Evolutionary conservation across 1,140 invertebrate genomes (phyloP), one percentile per base, ranked within the genome.

Genomic region (Bradynema listronoti): DNA sequence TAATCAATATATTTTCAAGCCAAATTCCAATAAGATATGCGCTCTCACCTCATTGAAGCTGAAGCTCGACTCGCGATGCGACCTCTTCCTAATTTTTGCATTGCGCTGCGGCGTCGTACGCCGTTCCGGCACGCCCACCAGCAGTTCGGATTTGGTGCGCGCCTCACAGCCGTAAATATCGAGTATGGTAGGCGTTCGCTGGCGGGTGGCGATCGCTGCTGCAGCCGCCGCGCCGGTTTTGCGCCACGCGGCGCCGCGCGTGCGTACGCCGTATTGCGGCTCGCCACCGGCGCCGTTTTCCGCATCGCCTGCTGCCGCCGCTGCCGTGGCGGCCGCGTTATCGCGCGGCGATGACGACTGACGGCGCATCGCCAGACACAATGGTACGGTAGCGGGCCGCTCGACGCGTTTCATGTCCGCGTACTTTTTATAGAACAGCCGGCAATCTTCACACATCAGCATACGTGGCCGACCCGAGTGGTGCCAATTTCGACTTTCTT

Each of bases 381-480:
- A 61, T n/a, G 61, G 61, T 2, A 63, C 61, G 33, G 61, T 63
- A 16, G 47, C 58, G 32, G 65, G 63, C n/a, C 77, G 68, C 61
- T 82, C 78, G 46, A 82, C 78, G 46, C 84, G 83, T 16, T 86
- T 85, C 59, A 88, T 75, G 73, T 89, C 87, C 58, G 87, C 88
- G 69, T 88, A 87, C 74, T 88, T 89, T 78, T 90, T 89, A 72
- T 85, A 85, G 78, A 87, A 86, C 24, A 86, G 79, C 33, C 87
- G 83, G 80, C 89, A 91, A 75, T 90, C 87, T 66, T 84, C 85
- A 79, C 89, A 91, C 27, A 90, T 80, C 4, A 89, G 79, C 41
- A 67, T 50, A 50, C 86, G 83, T 61, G 89, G 87, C 72, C 88
- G 88, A 14, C 87, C 86, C 22, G 85, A 85, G 72, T 87, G 83